Percentiles rank a stretch among this genome's conserved stretches.
Conservation (phyloP, 2,113 vertebrate genomes). For the Hippocampus zosterae region DNA sequence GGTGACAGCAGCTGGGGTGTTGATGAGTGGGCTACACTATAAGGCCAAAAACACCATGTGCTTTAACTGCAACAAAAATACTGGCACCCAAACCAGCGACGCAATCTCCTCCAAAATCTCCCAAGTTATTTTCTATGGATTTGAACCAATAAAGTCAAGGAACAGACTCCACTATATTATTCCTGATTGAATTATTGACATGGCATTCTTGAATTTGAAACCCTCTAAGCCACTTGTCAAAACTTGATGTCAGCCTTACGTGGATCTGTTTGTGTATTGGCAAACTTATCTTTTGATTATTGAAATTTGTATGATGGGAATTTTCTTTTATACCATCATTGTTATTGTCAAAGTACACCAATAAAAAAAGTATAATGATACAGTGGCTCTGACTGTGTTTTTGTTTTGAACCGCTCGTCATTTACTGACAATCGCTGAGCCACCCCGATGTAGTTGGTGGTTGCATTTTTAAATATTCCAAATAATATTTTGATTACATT, state of each 20-base stretch:
- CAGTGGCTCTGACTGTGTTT: not conserved
- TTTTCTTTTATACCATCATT: constrained; percentile 73
- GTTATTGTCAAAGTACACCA: constrained; percentile 71
- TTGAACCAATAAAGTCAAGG: constrained; percentile 26
- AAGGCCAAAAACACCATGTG: constrained; percentile 38
- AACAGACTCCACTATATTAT: constrained; percentile 17
- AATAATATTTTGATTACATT: constrained; percentile 11
- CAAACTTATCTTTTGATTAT: constrained; percentile 72
- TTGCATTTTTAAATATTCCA: constrained; percentile 4
- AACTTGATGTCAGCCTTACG: constrained; percentile 73
- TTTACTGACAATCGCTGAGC: not conserved
- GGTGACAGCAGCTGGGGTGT: constrained; percentile 20
- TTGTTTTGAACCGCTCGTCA: not conserved
- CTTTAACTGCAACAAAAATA: constrained; percentile 41
- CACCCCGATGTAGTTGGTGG: constrained; percentile 1
- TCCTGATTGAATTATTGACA: constrained; percentile 42
- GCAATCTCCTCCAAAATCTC: constrained; percentile 48
- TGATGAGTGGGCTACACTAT: constrained; percentile 30
- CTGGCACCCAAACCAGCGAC: constrained; percentile 44
- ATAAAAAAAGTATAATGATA: constrained; percentile 68
- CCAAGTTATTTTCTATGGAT: constrained; percentile 53
- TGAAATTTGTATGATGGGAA: constrained; percentile 73
- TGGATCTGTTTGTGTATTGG: constrained; percentile 68
- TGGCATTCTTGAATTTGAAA: constrained; percentile 62
- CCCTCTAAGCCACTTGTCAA: constrained; percentile 69